Base-by-base conservation (phyloP, 2,113 vertebrate genomes). In the Cyanoramphus novaezelandiae region DNA sequence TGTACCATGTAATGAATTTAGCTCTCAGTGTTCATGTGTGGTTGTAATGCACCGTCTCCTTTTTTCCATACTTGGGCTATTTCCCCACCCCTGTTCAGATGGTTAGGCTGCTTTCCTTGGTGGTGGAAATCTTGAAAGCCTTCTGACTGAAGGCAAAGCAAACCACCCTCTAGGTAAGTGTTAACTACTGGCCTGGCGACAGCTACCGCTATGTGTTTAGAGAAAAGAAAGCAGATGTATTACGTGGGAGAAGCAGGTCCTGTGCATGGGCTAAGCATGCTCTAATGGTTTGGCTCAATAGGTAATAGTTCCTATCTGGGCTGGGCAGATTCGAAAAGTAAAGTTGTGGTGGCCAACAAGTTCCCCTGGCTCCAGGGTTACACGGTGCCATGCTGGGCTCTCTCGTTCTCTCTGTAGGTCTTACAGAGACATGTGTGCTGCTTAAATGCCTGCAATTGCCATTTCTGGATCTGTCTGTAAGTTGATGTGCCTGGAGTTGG, bases 301-400 rank as follows among this genome's bases (percentile, higher is more conserved):
- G 60, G 60, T 75, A 49, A 21, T 14, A 39, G 57, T n/a, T 79
- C 35, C 59, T 80, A 19, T 47, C 39, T 84, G 39, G 39, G 11
- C 39, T 77, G 53, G 41, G 59, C 79, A 88, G 19, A 64, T 70
- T 88, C 2, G 3, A 63, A 75, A 91, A 59, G 23, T 52, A 12
- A 52, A 44, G 55, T 7, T 62, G 31, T 28, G 33, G 59, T 62
- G 53, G 46, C 37, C 39, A 78, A 43, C 46, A 53, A 86, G 39
- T 90, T 90, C 28, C 14, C 20, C 17, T 21, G 39, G 43, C 72
- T 63, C 43, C 31, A 67, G 35, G 46, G 50, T 27, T 75, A 2
- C 5, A 0, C 0, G 2, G 41, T 43, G 18, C 63, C 0, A 0
- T 28, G 23, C 8, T 76, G 75, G 39, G 20, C 70, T 41, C 47